Evolutionary conservation across 2,113 vertebrate species (phyloP), one percentile per base, ranked within the genome.

Genomic region (Lagopus leucura): DNA sequence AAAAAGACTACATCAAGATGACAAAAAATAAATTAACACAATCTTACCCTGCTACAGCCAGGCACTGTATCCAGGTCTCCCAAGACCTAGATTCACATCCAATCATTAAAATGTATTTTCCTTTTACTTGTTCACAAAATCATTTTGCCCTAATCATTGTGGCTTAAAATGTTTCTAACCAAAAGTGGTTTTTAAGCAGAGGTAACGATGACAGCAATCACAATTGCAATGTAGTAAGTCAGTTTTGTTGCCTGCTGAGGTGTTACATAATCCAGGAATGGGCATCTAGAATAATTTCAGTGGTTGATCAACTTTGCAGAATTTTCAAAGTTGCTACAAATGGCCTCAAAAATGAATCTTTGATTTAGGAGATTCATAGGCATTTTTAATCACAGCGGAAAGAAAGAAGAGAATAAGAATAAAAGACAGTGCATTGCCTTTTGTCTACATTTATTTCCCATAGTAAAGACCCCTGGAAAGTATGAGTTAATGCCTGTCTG

Each of bases 371-470:
- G 55, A 88, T 71, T 78, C 7, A 24, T 34, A 43, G 57, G 5
- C 2, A 22, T 13, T 70, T 91, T 60, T 81, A 61, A 78, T 89
- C 36, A 75, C 30, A 14, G 8, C 10, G 11, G 12, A 80, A 90
- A 94, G 72, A 85, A 65, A 73, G 10, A n/a, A 64, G 69, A 66
- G 17, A 24, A 4, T 72, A 74, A 76, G 80, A 89, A 78, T 82
- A 70, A 90, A 86, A 91, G 6, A 12, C 40, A 52, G 3, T 11
- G 16, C 1, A 32, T 54, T 34, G 43, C 5, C 11, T 90, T 95
- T 96, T 92, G 30, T 83, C 84, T 92, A 58, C 24, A 65, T 94
- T 86, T 93, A 82, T 7, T 38, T 88, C 13, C 42, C 70, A 28
- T 69, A 73, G 86, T 50, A 61, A 86, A 91, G 50, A 60, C 20